Conservation (phyloP, 1,140 invertebrate species). For the Zaprionus taronus region DNA sequence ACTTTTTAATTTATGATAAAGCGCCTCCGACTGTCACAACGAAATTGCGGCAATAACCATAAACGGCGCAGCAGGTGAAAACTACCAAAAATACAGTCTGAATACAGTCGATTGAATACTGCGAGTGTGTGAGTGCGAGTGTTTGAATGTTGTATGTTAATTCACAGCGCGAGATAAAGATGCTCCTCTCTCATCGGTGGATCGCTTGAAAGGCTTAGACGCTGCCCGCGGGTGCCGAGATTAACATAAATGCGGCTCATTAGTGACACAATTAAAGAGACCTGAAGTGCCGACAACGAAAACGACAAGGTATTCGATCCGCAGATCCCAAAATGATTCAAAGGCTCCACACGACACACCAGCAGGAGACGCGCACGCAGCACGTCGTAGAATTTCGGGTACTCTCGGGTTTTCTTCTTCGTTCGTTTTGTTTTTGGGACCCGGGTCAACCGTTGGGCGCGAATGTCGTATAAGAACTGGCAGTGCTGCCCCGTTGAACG, state of each 20-base stretch:
- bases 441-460: constrained; percentile 53
- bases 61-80: constrained; percentile 81
- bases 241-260: constrained; percentile 83
- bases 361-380: background rate
- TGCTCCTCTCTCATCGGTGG: constrained; percentile 38
- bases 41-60: constrained; percentile 82
- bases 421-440: constrained; percentile 16
- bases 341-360: constrained; percentile 12
- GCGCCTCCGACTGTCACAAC: constrained; percentile 82
- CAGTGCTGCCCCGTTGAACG: constrained; percentile 37
- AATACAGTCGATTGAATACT: constrained; percentile 6
- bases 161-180: constrained; percentile 53
- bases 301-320: constrained; percentile 7
- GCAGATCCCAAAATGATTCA: constrained; percentile 23
- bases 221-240: constrained; percentile 66
- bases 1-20: constrained; percentile 83
- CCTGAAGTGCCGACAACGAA: constrained; percentile 54
- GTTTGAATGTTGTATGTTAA: constrained; percentile 54
- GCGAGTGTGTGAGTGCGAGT: constrained; percentile 19
- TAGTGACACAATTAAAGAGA: constrained; percentile 80
- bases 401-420: background rate
- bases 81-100: constrained; percentile 69
- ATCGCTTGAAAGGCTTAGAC: constrained; percentile 67
- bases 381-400: background rate
- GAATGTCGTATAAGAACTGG: constrained; percentile 73